Evolutionary conservation across 1,140 invertebrate genomes (phyloP).

Genomic region (Drosophila baimaii): DNA sequence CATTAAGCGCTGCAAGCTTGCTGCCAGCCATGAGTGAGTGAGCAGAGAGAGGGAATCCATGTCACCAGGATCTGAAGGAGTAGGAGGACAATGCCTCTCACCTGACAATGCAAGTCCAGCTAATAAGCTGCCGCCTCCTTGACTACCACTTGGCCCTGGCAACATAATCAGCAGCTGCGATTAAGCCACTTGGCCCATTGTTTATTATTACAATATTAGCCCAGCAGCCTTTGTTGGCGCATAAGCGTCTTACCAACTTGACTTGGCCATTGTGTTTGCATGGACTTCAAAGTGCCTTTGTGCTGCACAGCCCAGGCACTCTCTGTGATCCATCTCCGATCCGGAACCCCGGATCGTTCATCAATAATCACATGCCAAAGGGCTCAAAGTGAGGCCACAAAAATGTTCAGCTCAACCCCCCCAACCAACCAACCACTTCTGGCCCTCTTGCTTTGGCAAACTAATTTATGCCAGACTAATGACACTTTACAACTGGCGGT

Average conservation of each 20-base stretch:
- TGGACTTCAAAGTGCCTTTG: slow-evolving; percentile 64
- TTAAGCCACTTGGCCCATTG: slow-evolving; percentile 80
- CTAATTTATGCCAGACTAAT: slow-evolving; percentile 83
- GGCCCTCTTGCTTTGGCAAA: slow-evolving; percentile 51
- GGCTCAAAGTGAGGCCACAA: slow-evolving; percentile 72
- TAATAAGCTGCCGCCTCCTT: slow-evolving; percentile 35
- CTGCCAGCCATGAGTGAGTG: slow-evolving; percentile 19
- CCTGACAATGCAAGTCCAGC: slow-evolving; percentile 30
- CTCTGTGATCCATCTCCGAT: slow-evolving; percentile 35
- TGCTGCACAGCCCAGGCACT: slow-evolving; percentile 38
- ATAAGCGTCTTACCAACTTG: slow-evolving; percentile 45
- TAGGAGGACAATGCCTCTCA: slow-evolving; percentile 7
- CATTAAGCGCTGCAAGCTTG: slow-evolving; percentile 26
- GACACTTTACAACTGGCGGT: slow-evolving; percentile 72
- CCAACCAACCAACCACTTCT: too few relatives aligned
- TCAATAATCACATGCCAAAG: slow-evolving; percentile 79
- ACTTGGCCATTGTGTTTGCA: slow-evolving; percentile 53
- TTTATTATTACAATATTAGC: slow-evolving; percentile 83
- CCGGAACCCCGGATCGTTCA: slow-evolving; percentile 72
- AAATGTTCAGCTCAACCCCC: slow-evolving; percentile 66
- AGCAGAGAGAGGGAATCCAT: background rate
- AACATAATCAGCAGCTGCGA: slow-evolving; percentile 81
- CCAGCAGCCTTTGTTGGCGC: slow-evolving; percentile 73
- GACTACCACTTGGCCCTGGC: slow-evolving; percentile 66
- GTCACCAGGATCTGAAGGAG: slow-evolving; percentile 15